These are phyloP conservation scores for Mesoclemmys tuberculata DNA, from an alignment of 2,113 vertebrate species.

Conservation along the genomic window DNA sequence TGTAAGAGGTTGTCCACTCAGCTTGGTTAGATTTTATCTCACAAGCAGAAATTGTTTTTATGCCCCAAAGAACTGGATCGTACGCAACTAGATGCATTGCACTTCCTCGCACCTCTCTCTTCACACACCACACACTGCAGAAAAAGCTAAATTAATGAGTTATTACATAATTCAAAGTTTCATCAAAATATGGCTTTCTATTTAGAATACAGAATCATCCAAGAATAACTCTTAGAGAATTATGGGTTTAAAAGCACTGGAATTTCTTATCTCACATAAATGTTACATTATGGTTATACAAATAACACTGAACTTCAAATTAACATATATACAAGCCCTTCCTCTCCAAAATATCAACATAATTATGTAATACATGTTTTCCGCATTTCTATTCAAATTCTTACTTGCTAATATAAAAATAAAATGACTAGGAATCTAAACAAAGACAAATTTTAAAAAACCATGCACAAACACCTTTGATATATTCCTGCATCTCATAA, in stretches of 20 bases:
- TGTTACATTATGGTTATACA: not conserved
- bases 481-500: not conserved
- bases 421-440: not conserved
- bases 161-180: not conserved
- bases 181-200: not conserved
- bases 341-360: slow-evolving; percentile 1
- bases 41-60: not conserved
- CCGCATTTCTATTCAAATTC: not conserved
- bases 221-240: slow-evolving; percentile 2
- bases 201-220: not conserved
- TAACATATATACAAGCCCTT: not conserved
- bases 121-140: rapidly evolving
- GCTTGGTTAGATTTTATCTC: rapidly evolving
- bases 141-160: not conserved
- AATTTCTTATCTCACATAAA: not conserved
- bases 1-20: rapidly evolving
- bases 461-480: not conserved
- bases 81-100: rapidly evolving
- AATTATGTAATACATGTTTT: not conserved
- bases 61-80: rapidly evolving
- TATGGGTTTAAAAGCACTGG: not conserved
- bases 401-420: slow-evolving; percentile 10
- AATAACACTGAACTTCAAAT: not conserved
- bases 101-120: rapidly evolving
- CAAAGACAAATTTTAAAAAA: not conserved